phyloP scores from a whole-genome alignment of 2,888 invertebrate species.

The Cerceris rybyensis region DNA sequence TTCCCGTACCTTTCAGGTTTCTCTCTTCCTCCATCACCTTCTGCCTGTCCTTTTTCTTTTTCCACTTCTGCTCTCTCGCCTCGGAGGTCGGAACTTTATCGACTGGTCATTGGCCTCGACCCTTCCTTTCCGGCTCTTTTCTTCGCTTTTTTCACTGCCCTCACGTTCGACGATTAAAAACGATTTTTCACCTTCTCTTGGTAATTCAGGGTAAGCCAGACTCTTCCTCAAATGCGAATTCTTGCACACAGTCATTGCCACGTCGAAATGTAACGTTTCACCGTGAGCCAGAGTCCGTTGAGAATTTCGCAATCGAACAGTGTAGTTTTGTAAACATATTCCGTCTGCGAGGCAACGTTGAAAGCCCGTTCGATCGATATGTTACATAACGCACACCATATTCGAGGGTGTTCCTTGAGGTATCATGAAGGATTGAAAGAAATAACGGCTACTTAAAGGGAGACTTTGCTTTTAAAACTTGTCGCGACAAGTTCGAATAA shows the following conservation, averaged over 20 bases:
- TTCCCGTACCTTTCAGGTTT: background rate
- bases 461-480: slow-evolving; percentile 13
- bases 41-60: slow-evolving; percentile 35
- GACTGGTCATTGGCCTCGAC: slow-evolving; percentile 62
- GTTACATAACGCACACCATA: too few species aligned
- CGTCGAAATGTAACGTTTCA: too few species aligned
- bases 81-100: slow-evolving; percentile 20
- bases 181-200: slow-evolving; percentile 9
- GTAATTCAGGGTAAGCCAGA: slow-evolving; percentile 35
- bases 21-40: slow-evolving; percentile 31
- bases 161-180: background rate
- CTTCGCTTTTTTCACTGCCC: slow-evolving; percentile 5
- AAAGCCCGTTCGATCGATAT: too few species aligned
- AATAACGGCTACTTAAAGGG: slow-evolving; percentile 4
- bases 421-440: background rate
- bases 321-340: too few species aligned
- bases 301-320: too few species aligned
- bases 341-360: too few species aligned
- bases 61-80: slow-evolving; percentile 25
- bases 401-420: too few species aligned
- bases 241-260: too few species aligned
- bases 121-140: slow-evolving; percentile 49
- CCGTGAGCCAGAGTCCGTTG: too few species aligned
- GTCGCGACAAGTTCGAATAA: background rate
- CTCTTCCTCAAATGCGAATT: background rate